Conservation (phyloP, 2,797 vertebrate species). For the Falco biarmicus region DNA sequence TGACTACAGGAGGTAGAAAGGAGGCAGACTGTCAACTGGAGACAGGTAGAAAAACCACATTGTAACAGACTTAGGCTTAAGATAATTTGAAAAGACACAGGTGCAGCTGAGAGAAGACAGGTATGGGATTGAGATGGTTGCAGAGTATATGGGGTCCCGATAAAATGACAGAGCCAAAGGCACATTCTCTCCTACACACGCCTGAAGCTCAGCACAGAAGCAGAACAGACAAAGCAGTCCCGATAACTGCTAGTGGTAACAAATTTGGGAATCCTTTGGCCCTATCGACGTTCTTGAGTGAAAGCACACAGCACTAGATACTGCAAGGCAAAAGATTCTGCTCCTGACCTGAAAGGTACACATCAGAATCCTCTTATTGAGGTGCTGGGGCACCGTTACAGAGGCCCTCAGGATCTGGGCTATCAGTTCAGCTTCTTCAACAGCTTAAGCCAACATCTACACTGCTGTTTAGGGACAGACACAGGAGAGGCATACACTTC, state of each 20-base stretch:
- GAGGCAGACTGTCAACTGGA: background rate
- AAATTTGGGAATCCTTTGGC: background rate
- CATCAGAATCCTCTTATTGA: background rate
- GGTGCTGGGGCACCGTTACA: background rate
- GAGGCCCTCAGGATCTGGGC: background rate
- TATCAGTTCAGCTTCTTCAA: background rate
- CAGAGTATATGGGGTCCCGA: background rate
- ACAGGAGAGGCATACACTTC: background rate
- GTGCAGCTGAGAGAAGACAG: background rate
- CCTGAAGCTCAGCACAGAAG: background rate
- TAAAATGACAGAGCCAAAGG: background rate
- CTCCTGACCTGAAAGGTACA: background rate
- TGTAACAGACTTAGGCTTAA: background rate
- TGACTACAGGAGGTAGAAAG: background rate
- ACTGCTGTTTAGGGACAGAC: background rate
- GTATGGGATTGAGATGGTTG: background rate
- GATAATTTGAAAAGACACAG: background rate
- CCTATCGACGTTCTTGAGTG: background rate
- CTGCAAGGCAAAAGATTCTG: background rate
- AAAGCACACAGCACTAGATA: background rate
- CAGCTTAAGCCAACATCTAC: background rate
- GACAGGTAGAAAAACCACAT: background rate
- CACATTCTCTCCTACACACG: background rate
- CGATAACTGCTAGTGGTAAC: background rate
- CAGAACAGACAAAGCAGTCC: background rate